phyloP scores from a whole-genome alignment of 2,113 vertebrate genomes.

The Maccullochella peelii region DNA sequence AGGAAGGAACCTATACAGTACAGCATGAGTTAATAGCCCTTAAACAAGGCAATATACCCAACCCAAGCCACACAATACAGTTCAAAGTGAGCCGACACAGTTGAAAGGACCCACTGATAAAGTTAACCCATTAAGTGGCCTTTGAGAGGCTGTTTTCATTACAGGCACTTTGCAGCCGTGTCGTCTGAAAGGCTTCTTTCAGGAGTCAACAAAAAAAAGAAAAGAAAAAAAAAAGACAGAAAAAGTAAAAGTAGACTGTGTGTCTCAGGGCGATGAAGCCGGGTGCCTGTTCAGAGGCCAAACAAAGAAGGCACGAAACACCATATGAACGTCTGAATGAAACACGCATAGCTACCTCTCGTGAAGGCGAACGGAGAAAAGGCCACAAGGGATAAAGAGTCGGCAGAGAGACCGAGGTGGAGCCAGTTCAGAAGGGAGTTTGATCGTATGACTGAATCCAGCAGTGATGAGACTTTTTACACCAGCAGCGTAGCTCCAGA shows the following conservation, averaged over 20 bases:
- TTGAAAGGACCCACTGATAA: slow-evolving; percentile 37
- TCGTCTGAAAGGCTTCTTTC: slow-evolving; percentile 21
- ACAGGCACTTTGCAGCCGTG: background rate
- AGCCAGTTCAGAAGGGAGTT: background rate
- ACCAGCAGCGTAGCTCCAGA: background rate
- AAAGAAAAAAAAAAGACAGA: slow-evolving; percentile 5
- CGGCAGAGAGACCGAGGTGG: background rate
- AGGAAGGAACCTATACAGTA: background rate
- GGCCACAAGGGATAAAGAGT: slow-evolving; percentile 10
- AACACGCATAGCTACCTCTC: slow-evolving; percentile 62
- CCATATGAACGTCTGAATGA: background rate
- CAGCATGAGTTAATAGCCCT: slow-evolving; percentile 4
- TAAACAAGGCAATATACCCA: background rate
- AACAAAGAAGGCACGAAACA: slow-evolving; percentile 49
- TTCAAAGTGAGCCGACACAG: background rate
- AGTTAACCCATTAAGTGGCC: slow-evolving; percentile 24
- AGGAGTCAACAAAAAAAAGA: slow-evolving; percentile 16
- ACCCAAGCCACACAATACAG: background rate
- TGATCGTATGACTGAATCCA: background rate
- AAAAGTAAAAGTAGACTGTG: background rate
- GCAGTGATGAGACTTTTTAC: background rate
- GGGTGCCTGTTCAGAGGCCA: background rate
- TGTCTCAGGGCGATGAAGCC: slow-evolving; percentile 5
- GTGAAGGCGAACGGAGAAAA: background rate
- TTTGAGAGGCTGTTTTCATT: slow-evolving; percentile 21